Conservation (phyloP, 2,797 vertebrate genomes). For the Masticophis lateralis region DNA sequence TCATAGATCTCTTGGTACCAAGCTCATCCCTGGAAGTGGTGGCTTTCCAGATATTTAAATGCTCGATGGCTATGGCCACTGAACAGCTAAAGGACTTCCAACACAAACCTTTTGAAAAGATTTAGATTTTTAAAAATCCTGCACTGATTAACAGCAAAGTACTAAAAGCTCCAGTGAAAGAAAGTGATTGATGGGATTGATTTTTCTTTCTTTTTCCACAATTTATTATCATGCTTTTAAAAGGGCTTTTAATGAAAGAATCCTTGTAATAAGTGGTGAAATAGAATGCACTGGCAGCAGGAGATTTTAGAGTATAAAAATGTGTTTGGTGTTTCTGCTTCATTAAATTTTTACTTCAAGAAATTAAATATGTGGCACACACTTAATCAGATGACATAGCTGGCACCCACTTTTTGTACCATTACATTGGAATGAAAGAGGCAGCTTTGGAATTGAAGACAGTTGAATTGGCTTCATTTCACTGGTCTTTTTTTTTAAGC, state of each 20-base stretch:
- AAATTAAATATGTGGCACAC: slow-evolving; percentile 6
- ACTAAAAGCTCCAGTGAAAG: neutral
- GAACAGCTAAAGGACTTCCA: neutral
- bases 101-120: neutral
- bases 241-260: slow-evolving; percentile 3
- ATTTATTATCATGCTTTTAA: slow-evolving; percentile 6
- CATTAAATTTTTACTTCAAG: slow-evolving; percentile 23
- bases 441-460: neutral
- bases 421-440: neutral
- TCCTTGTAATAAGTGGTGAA: neutral
- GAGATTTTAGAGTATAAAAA: neutral
- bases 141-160: neutral
- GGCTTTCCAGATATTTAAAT: neutral
- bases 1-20: neutral
- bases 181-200: neutral
- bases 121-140: neutral
- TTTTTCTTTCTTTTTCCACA: neutral
- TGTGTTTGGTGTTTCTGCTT: slow-evolving; percentile 4
- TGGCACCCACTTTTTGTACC: neutral
- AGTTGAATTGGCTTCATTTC: neutral
- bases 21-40: neutral
- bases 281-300: neutral
- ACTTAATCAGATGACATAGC: neutral
- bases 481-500: neutral
- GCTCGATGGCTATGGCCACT: neutral